Evolutionary conservation across 2,797 vertebrate genomes (phyloP).

Genomic region (Crenichthys baileyi): DNA sequence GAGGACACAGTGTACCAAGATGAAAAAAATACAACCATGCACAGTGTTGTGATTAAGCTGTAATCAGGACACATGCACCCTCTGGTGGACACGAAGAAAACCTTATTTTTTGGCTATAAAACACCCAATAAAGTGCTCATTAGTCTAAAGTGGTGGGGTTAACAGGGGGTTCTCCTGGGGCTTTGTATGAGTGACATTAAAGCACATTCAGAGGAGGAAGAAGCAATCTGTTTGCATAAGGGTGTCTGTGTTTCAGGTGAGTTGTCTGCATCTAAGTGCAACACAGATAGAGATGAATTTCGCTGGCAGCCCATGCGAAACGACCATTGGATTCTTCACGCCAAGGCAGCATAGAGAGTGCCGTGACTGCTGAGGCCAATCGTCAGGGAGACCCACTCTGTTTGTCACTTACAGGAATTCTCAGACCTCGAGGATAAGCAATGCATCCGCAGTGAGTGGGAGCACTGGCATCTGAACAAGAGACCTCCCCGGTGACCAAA

Average conservation of each 20-base stretch:
- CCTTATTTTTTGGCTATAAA: neutral
- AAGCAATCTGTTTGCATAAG: slow-evolving; percentile 28
- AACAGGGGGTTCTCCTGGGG: slow-evolving; percentile 48
- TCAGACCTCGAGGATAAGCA: slow-evolving; percentile 55
- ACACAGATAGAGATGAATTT: slow-evolving; percentile 44
- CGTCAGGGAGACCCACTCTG: slow-evolving; percentile 72
- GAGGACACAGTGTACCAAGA: slow-evolving; percentile 69
- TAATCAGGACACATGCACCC: slow-evolving; percentile 58
- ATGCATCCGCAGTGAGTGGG: slow-evolving; percentile 35
- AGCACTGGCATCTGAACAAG: slow-evolving; percentile 35
- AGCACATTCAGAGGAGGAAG: slow-evolving; percentile 28
- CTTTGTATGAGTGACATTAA: slow-evolving; percentile 48
- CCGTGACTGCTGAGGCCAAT: slow-evolving; percentile 66
- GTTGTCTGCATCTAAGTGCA: slow-evolving; percentile 21
- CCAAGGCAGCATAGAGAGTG: slow-evolving; percentile 63
- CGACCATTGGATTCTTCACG: slow-evolving; percentile 68
- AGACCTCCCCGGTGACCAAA: neutral
- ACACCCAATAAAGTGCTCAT: slow-evolving; percentile 19
- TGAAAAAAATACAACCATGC: slow-evolving; percentile 58
- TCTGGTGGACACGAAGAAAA: slow-evolving; percentile 62
- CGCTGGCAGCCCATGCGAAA: slow-evolving; percentile 60
- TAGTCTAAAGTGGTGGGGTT: slow-evolving; percentile 26
- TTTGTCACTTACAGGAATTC: slow-evolving; percentile 69
- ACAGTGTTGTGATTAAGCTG: slow-evolving; percentile 38
- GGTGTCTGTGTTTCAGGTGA: slow-evolving; percentile 36